phyloP scores from a whole-genome alignment of 2,888 invertebrate genomes.

The Sphinx pinastri region DNA sequence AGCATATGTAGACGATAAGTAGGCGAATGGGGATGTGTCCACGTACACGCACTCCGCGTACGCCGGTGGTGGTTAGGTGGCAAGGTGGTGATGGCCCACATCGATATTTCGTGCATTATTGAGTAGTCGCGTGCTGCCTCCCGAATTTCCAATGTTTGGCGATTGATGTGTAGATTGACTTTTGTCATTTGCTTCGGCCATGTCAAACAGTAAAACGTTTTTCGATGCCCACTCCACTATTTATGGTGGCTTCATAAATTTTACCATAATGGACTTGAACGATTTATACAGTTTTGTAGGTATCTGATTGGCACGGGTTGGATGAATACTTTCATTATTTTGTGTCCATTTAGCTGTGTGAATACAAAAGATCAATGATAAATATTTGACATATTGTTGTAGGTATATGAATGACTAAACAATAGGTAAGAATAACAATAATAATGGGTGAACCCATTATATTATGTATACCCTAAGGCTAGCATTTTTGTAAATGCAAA shows the following conservation, averaged over 20 bases:
- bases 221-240: conserved; percentile 76
- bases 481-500: conserved; percentile 41
- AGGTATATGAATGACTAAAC: neutral
- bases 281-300: conserved; percentile 56
- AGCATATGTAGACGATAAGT: neutral
- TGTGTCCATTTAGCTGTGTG: conserved; percentile 55
- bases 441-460: neutral
- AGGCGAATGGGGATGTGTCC: conserved; percentile 46
- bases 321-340: conserved; percentile 52
- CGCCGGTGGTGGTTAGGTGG: conserved; percentile 44
- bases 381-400: conserved; percentile 4
- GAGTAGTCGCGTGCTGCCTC: conserved; percentile 80
- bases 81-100: conserved; percentile 73
- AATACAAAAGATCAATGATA: conserved; percentile 5
- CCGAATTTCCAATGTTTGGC: conserved; percentile 83
- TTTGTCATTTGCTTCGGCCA: conserved; percentile 82
- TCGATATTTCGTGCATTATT: conserved; percentile 83
- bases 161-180: conserved; percentile 84
- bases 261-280: conserved; percentile 75
- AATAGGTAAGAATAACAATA: neutral
- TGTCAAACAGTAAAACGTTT: conserved; percentile 82
- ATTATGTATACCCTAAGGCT: neutral
- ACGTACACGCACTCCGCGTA: conserved; percentile 57
- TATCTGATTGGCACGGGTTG: conserved; percentile 78
- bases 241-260: conserved; percentile 60